Conservation (phyloP, 30 jellyfish, hydroid and myxozoan genomes). For the Aurelia coerulea region DNA sequence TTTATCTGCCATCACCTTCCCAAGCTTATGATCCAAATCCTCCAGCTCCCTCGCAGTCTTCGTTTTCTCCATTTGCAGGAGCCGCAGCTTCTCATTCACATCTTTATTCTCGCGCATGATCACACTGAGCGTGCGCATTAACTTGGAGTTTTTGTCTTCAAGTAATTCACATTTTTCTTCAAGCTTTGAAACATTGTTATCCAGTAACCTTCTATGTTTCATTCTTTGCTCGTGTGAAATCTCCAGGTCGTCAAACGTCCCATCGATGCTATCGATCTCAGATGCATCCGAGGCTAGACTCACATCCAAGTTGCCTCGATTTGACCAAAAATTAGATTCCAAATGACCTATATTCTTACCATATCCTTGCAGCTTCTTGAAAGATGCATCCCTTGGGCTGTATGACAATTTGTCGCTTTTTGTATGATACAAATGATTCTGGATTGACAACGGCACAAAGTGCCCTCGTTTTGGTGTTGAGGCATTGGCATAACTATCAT, state of each 20-base stretch:
- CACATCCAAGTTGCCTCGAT: slow-evolving; percentile 27
- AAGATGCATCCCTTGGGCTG: slow-evolving; percentile 7
- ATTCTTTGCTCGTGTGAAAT: slow-evolving; percentile 36
- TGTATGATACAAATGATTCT: slow-evolving; percentile 33
- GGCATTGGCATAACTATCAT: slow-evolving; percentile 37
- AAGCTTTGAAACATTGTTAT: slow-evolving; percentile 42
- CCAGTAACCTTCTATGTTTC: slow-evolving; percentile 32
- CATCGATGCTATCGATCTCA: slow-evolving; percentile 63
- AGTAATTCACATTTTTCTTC: slow-evolving; percentile 68
- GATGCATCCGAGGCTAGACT: slow-evolving; percentile 48
- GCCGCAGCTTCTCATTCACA: slow-evolving; percentile 63
- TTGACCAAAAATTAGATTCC: slow-evolving; percentile 34
- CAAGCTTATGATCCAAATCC: slow-evolving; percentile 21
- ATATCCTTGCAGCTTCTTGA: background rate
- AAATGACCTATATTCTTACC: background rate
- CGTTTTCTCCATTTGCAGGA: slow-evolving; percentile 49
- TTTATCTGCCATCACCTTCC: slow-evolving; percentile 31
- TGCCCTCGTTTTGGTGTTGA: slow-evolving; percentile 71
- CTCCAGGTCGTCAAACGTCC: slow-evolving; percentile 29
- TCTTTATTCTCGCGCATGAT: slow-evolving; percentile 76
- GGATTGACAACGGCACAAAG: slow-evolving; percentile 43
- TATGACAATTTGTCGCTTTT: background rate
- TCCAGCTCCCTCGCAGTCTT: slow-evolving; percentile 46
- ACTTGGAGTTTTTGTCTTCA: slow-evolving; percentile 67
- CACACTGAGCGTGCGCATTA: slow-evolving; percentile 62